These are phyloP conservation scores for Clarias laeviceps DNA, from an alignment of 2,797 vertebrate genomes.

Conservation along the genomic window DNA sequence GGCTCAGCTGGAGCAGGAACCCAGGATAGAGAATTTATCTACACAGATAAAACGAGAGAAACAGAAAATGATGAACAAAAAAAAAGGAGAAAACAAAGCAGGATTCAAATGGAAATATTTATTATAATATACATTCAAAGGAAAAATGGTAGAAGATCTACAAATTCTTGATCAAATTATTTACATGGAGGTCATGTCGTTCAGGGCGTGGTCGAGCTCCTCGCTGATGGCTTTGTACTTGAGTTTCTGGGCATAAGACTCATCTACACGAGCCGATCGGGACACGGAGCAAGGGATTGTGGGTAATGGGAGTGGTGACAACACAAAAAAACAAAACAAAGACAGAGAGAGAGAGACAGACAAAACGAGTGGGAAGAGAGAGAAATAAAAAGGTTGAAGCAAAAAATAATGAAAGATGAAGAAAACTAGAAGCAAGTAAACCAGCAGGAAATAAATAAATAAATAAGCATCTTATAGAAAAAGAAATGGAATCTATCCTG, in stretches of 20 bases:
- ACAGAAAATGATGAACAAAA: constrained; percentile 50
- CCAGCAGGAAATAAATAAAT: background rate
- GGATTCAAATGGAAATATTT: constrained; percentile 26
- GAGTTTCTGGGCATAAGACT: constrained; percentile 98
- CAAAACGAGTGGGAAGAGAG: constrained; percentile 11
- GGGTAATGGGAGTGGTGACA: constrained; percentile 33
- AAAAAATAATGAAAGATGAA: background rate
- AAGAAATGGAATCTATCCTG: background rate
- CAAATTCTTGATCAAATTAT: constrained; percentile 57
- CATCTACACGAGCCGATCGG: constrained; percentile 80
- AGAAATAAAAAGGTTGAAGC: constrained; percentile 27
- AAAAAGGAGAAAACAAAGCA: constrained; percentile 31
- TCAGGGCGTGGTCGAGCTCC: constrained; percentile 99
- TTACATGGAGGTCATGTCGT: constrained; percentile 99
- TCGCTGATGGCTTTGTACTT: constrained; percentile 99
- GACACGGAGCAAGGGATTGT: constrained; percentile 50
- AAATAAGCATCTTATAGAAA: background rate
- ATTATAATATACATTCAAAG: background rate
- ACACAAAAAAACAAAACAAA: background rate
- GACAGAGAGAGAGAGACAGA: constrained; percentile 51
- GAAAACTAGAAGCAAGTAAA: background rate
- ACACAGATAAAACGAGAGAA: constrained; percentile 60
- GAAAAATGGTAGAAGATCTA: background rate
- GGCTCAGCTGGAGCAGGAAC: constrained; percentile 77
- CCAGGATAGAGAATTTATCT: constrained; percentile 88